These are phyloP conservation scores for Lasioglossum marginatum DNA, from an alignment of 2,888 invertebrate genomes.

Conservation along the genomic window DNA sequence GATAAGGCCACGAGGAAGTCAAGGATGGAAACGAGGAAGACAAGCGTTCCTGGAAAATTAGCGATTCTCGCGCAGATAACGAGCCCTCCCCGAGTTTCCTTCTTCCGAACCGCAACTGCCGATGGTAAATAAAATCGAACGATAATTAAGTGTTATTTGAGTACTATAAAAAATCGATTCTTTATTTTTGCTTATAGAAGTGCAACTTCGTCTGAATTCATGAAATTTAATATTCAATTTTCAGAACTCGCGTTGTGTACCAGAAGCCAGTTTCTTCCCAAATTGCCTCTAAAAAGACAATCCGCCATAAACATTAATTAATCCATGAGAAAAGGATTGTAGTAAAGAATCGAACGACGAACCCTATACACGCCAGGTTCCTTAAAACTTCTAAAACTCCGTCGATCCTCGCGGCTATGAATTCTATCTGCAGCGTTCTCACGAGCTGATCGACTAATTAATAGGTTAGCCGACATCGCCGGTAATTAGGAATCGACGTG, in stretches of 20 bases:
- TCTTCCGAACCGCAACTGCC: neutral
- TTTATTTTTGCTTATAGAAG: too few relatives aligned
- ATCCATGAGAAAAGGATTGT: neutral
- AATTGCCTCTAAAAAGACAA: neutral
- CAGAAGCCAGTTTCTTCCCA: neutral
- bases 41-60: conserved; percentile 42
- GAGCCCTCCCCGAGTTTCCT: neutral
- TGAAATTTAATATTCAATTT: neutral
- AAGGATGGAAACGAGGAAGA: conserved; percentile 36
- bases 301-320: neutral
- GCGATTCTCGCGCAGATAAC: conserved; percentile 21
- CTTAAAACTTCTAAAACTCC: neutral
- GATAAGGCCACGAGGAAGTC: conserved; percentile 37
- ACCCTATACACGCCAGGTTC: neutral
- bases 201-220: too few relatives aligned
- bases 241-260: neutral
- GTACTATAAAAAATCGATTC: too few relatives aligned
- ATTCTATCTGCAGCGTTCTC: neutral
- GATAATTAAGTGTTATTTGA: neutral
- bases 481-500: neutral
- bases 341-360: neutral
- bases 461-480: neutral
- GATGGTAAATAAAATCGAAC: conserved; percentile 12
- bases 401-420: neutral
- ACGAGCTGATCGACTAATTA: neutral